Conservation (phyloP, 92 coral and sea anemone genomes). For the Umimayanthus kanabou region DNA sequence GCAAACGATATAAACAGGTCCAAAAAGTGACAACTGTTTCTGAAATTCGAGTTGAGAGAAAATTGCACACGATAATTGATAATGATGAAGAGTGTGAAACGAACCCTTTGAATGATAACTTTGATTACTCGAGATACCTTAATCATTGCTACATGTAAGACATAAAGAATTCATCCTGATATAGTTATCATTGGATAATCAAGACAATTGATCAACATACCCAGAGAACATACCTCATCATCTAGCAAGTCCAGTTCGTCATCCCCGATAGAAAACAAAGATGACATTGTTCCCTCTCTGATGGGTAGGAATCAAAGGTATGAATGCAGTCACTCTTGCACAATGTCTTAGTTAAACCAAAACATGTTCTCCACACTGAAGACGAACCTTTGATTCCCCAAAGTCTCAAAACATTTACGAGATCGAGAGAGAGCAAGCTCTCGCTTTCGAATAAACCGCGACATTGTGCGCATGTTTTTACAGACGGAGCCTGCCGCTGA, state of each 20-base stretch:
- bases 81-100: no score
- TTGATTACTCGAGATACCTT: no score
- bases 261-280: constrained; percentile 84
- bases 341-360: neutral
- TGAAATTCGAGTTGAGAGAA: no score
- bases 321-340: neutral
- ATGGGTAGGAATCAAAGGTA: neutral
- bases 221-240: constrained; percentile 98
- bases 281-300: constrained; percentile 49
- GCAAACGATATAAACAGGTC: no score
- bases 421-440: neutral
- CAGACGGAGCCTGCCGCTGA: neutral
- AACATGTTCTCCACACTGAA: neutral
- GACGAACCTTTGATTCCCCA: neutral
- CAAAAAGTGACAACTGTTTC: no score
- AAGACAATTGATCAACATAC: constrained; percentile 39
- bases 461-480: neutral
- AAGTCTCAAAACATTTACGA: neutral
- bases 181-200: no score
- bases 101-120: no score
- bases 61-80: no score
- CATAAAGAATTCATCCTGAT: neutral
- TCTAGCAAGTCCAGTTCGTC: constrained; percentile 82
- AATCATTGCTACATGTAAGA: no score
- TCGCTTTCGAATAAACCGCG: constrained; percentile 18